phyloP scores from a whole-genome alignment of 92 coral and sea anemone species.

The Paragorgia papillata region DNA sequence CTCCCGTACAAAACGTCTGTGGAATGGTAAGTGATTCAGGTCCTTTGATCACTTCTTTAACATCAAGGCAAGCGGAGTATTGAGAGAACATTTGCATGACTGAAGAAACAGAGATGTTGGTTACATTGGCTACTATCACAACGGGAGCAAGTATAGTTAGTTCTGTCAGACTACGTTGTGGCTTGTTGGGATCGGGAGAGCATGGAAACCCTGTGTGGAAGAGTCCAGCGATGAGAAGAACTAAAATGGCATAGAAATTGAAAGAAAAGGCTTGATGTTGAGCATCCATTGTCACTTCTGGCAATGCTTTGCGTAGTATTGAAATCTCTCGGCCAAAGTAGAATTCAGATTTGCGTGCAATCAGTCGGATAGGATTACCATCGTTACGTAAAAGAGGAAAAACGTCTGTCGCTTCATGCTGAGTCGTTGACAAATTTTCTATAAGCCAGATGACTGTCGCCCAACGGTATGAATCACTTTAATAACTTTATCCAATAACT shows the following conservation, averaged over 20 bases:
- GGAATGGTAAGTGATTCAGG: constrained; percentile 51
- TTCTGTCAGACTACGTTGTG: constrained; percentile 55
- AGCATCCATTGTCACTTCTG: no score
- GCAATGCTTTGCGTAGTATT: no score
- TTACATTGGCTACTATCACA: constrained; percentile 74
- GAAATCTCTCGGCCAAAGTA: no score
- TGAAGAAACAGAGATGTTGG: constrained; percentile 50
- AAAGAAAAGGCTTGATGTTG: neutral
- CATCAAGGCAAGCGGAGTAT: constrained; percentile 73
- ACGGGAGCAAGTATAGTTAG: constrained; percentile 81
- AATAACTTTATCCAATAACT: no score
- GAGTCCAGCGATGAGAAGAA: constrained; percentile 20
- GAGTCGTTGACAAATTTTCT: no score
- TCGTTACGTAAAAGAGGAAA: no score
- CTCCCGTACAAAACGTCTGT: constrained; percentile 65
- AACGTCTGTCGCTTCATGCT: no score
- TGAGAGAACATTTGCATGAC: neutral
- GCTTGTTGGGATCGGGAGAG: constrained; percentile 56
- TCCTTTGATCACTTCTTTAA: constrained; percentile 66
- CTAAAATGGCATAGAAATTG: neutral
- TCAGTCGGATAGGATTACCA: no score
- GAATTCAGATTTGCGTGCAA: no score
- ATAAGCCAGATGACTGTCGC: no score
- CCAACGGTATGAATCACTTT: no score
- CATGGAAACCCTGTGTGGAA: constrained; percentile 42